Base-by-base conservation (phyloP, 1,140 invertebrate species). In the Hetaerina americana region DNA sequence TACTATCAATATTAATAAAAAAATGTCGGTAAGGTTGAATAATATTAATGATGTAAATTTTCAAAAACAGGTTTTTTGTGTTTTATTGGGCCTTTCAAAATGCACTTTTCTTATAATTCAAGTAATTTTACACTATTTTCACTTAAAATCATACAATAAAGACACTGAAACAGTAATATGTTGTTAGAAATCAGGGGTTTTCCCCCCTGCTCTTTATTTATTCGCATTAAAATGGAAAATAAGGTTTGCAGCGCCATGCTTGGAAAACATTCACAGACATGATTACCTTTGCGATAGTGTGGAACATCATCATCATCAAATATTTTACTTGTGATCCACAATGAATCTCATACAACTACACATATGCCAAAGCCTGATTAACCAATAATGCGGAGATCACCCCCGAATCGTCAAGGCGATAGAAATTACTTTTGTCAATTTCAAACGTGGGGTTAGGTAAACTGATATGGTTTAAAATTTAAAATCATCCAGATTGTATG, bases 131-230 rank as follows among this genome's bases (percentile, higher is more conserved):
- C 15, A n/a, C 40, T 57, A 57, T 57, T 57, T 57, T 18, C 15
- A 57, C 40, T 57, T 57, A 57, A 57, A 57, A 57, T n/a, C 40
- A 57, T 57, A 57, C 40, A 57, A n/a, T 57, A 57, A 57, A 57
- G 22, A 57, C 22, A 57, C 15, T 57, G 40, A 57, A 18, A 57
- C 40, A 57, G 22, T 57, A n/a, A 18, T 10, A 18, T n/a, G 40
- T 57, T 57, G 40, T 18, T 18, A 57, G 40, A n/a, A 57, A 57
- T 18, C 22, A n/a, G 22, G 40, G 22, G 15, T 57, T 57, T n/a
- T 18, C 2, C 40, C 40, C 22, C 40, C 40, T 57, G 10, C 40
- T 2, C 40, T 57, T 57, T 57, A 57, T n/a, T n/a, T 18, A 57
- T 5, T 12, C 40, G 40, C 2, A 18, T 57, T n/a, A 18, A 57